Conservation (phyloP, 2,888 invertebrate genomes). For the Cosmia pyralina region DNA sequence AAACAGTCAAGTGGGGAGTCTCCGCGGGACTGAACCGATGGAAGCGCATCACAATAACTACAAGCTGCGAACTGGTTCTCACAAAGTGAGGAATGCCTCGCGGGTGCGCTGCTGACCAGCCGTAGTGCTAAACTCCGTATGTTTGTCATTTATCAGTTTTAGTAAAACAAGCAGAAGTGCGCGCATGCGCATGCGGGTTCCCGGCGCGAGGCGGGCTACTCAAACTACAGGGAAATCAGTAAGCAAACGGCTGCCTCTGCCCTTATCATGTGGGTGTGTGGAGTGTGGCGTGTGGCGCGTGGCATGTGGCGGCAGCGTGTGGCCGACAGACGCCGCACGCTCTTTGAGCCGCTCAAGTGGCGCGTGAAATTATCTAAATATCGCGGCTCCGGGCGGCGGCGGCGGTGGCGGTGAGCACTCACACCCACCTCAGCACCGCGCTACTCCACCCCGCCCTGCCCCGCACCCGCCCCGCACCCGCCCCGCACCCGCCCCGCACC, state of each 20-base stretch:
- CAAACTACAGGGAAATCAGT: neutral
- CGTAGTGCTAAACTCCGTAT: neutral
- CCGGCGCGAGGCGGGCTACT: neutral
- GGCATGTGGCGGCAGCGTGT: slow-evolving; percentile 9
- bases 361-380: slow-evolving; percentile 58
- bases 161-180: neutral
- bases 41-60: neutral
- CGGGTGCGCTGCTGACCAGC: neutral
- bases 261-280: neutral
- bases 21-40: no score
- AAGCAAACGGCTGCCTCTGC: slow-evolving; percentile 8
- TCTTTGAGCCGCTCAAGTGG: slow-evolving; percentile 55
- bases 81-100: neutral
- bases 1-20: neutral
- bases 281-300: slow-evolving; percentile 4
- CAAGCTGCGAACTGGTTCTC: neutral
- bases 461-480: neutral
- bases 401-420: neutral
- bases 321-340: slow-evolving; percentile 26
- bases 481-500: no score
- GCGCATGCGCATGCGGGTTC: neutral
- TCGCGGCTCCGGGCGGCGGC: slow-evolving; percentile 28
- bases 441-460: no score
- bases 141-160: neutral
- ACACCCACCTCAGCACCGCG: no score